These are phyloP conservation scores for Coleophora flavipennella DNA, from an alignment of 2,888 invertebrate species.

Conservation along the genomic window DNA sequence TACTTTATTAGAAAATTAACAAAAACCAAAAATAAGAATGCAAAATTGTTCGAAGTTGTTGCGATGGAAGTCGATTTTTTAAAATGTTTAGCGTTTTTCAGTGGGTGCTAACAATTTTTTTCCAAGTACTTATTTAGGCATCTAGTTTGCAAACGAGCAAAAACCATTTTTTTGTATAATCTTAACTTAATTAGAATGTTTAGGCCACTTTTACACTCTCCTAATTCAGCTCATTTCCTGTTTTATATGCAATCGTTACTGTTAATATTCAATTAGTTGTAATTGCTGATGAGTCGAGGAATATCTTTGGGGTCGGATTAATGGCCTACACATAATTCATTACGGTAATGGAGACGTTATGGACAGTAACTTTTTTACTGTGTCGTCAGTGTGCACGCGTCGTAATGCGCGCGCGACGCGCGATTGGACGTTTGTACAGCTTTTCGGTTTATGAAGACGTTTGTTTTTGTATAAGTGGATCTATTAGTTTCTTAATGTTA, in stretches of 20 bases:
- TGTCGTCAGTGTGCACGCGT: constrained; percentile 21
- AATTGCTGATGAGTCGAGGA: constrained; percentile 49
- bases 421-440: constrained; percentile 8
- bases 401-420: constrained; percentile 13
- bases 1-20: too few relatives aligned
- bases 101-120: too few relatives aligned
- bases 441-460: constrained; percentile 5
- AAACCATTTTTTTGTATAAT: too few relatives aligned
- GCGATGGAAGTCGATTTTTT: too few relatives aligned
- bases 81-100: too few relatives aligned
- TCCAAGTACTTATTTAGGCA: too few relatives aligned
- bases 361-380: constrained; percentile 47
- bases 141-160: too few relatives aligned
- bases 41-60: too few relatives aligned
- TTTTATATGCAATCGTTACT: constrained; percentile 57
- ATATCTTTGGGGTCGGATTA: constrained; percentile 38
- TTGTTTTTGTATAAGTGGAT: background rate
- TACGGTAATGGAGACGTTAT: constrained; percentile 58
- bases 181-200: background rate
- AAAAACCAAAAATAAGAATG: too few relatives aligned
- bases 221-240: constrained; percentile 24
- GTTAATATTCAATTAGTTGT: constrained; percentile 63
- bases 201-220: constrained; percentile 24
- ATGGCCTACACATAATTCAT: constrained; percentile 57
- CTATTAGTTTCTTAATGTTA: too few relatives aligned